phyloP scores from a whole-genome alignment of 2,797 vertebrate genomes.

The Bucorvus abyssinicus region DNA sequence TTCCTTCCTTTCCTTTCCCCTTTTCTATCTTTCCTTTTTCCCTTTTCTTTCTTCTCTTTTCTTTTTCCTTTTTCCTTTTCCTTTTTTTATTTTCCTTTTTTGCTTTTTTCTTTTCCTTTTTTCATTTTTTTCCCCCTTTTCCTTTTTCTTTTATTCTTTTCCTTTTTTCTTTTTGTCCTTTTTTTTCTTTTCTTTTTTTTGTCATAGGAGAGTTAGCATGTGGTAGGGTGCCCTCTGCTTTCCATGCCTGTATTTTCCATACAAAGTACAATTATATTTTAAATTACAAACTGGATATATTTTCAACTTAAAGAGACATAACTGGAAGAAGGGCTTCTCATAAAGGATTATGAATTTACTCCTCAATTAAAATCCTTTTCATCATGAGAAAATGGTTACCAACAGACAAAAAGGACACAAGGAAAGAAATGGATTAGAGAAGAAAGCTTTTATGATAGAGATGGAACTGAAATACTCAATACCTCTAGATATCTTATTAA shows the following conservation, averaged over 20 bases:
- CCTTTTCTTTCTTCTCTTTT: too few species aligned
- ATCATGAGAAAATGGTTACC: slow-evolving; percentile 43
- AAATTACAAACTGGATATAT: slow-evolving; percentile 76
- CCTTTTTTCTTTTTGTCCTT: not conserved
- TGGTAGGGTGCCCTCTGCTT: slow-evolving; percentile 81
- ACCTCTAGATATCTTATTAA: slow-evolving; percentile 21
- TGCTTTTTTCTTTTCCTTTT: too few species aligned
- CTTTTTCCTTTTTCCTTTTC: too few species aligned
- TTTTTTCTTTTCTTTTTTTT: not conserved
- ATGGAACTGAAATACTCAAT: slow-evolving; percentile 48
- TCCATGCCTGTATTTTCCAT: slow-evolving; percentile 77
- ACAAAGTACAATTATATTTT: slow-evolving; percentile 77
- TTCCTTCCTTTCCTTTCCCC: slow-evolving; percentile 1
- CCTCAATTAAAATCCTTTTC: slow-evolving; percentile 81
- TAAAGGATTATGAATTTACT: slow-evolving; percentile 72
- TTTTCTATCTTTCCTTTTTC: not conserved
- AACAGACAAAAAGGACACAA: slow-evolving; percentile 21
- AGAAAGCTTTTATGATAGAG: slow-evolving; percentile 58
- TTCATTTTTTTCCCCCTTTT: slow-evolving; percentile 57
- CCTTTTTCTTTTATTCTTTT: slow-evolving; percentile 41
- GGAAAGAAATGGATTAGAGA: slow-evolving; percentile 10
- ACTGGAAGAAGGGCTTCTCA: slow-evolving; percentile 72
- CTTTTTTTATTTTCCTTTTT: too few species aligned
- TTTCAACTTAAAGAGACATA: slow-evolving; percentile 76
- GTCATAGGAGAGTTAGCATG: slow-evolving; percentile 66